Evolutionary conservation across 2,888 invertebrate species (phyloP).

Genomic region (Patella depressa): DNA sequence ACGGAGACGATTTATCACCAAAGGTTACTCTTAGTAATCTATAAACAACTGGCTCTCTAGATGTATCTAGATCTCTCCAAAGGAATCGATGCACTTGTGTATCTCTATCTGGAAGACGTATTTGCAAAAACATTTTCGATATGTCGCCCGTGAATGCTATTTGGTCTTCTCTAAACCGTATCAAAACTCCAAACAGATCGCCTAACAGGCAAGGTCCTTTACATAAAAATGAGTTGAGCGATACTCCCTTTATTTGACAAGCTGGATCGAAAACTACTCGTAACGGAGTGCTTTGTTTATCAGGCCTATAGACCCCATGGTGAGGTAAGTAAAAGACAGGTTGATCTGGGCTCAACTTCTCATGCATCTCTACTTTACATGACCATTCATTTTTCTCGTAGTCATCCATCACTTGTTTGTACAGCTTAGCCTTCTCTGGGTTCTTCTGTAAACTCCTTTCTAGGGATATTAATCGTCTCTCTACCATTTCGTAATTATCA

Average conservation of each 20-base stretch:
- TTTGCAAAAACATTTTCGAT: slow-evolving; percentile 9
- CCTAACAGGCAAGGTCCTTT: slow-evolving; percentile 12
- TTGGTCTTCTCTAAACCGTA: slow-evolving; percentile 14
- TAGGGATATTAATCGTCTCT: not conserved
- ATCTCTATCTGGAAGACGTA: not conserved
- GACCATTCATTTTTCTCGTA: slow-evolving; percentile 11
- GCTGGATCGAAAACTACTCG: slow-evolving; percentile 27
- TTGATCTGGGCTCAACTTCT: not conserved
- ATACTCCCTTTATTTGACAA: slow-evolving; percentile 15
- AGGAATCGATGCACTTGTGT: too few relatives aligned
- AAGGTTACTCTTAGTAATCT: slow-evolving; percentile 17
- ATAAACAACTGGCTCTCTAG: too few relatives aligned
- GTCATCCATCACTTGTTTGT: not conserved
- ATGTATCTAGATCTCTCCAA: too few relatives aligned
- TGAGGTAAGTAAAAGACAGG: slow-evolving; percentile 22
- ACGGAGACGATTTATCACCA: slow-evolving; percentile 26
- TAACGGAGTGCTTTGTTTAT: slow-evolving; percentile 19
- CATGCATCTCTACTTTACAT: not conserved
- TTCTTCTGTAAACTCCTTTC: slow-evolving; percentile 7
- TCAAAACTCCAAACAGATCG: slow-evolving; percentile 13
- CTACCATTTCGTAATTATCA: not conserved
- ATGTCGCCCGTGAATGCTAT: not conserved
- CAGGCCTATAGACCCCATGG: slow-evolving; percentile 26
- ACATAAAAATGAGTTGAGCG: slow-evolving; percentile 15
- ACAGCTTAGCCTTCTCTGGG: slow-evolving; percentile 12